Percentiles rank a stretch among this genome's conserved stretches.
These are phyloP conservation scores for Julus scandinavius DNA, from an alignment of 2,888 invertebrate genomes.

Conservation along the genomic window DNA sequence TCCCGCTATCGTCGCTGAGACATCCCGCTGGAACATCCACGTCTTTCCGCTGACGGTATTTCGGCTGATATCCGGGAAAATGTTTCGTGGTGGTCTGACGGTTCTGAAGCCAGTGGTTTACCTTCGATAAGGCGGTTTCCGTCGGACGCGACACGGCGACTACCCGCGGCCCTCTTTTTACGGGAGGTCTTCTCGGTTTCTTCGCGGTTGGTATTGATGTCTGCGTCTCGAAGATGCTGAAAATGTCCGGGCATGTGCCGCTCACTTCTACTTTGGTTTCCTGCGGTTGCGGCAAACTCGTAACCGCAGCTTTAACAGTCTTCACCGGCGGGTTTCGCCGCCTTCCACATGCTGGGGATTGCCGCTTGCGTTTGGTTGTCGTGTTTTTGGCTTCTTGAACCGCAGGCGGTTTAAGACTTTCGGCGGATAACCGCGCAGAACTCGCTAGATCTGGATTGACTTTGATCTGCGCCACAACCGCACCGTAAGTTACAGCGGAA, in stretches of 20 bases:
- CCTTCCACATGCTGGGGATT: too few species aligned
- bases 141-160: neutral
- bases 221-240: neutral
- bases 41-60: neutral
- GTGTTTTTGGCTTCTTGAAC: too few species aligned
- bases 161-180: neutral
- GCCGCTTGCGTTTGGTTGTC: too few species aligned
- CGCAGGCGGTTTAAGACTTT: too few species aligned
- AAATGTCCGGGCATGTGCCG: neutral
- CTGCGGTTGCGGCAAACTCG: too few species aligned
- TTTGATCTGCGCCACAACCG: too few species aligned
- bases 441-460: too few species aligned
- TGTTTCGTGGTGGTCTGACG: neutral
- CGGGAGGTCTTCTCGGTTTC: neutral
- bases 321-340: too few species aligned
- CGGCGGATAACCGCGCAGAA: too few species aligned
- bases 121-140: neutral
- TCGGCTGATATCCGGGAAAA: neutral
- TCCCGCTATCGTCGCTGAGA: conserved; percentile 12
- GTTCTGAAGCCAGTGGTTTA: neutral
- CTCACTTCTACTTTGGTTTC: too few species aligned
- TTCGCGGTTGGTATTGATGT: neutral
- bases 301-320: too few species aligned
- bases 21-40: neutral
- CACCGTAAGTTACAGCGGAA: too few species aligned